phyloP scores from a whole-genome alignment of 2,797 vertebrate genomes.

The Arnoldichthys spilopterus region DNA sequence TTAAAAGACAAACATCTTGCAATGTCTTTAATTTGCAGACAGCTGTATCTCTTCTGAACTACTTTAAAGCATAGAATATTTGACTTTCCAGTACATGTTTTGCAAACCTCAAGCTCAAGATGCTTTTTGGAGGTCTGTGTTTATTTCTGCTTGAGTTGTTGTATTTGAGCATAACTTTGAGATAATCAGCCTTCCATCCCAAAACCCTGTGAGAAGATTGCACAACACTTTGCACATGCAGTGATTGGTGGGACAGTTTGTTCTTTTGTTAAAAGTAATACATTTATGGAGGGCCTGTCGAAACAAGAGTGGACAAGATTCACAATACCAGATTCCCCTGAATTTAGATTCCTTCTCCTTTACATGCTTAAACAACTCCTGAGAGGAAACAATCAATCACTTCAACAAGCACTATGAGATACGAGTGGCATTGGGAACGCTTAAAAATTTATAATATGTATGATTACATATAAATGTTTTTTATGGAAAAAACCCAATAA shows the following conservation, averaged over 20 bases:
- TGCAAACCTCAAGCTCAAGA: not conserved
- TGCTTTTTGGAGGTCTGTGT: not conserved
- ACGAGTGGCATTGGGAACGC: no score
- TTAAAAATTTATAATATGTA: no score
- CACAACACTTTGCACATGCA: not conserved
- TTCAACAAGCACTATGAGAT: no score
- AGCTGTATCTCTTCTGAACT: not conserved
- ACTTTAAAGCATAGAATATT: not conserved
- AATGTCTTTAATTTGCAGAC: not conserved
- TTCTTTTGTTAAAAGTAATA: not conserved
- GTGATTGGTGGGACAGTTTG: not conserved
- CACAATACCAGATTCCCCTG: not conserved
- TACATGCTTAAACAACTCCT: no score
- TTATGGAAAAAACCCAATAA: no score
- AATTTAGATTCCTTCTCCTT: not conserved
- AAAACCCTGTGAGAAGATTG: not conserved
- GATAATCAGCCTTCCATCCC: not conserved
- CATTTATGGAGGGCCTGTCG: not conserved
- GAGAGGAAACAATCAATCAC: no score
- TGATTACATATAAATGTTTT: no score
- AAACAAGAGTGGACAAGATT: constrained; percentile 3
- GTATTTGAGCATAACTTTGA: not conserved
- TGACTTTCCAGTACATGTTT: not conserved
- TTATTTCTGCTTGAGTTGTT: not conserved
- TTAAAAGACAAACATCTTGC: not conserved